Conservation (phyloP, 1,140 invertebrate genomes). For the Brachionus plicatilis region DNA sequence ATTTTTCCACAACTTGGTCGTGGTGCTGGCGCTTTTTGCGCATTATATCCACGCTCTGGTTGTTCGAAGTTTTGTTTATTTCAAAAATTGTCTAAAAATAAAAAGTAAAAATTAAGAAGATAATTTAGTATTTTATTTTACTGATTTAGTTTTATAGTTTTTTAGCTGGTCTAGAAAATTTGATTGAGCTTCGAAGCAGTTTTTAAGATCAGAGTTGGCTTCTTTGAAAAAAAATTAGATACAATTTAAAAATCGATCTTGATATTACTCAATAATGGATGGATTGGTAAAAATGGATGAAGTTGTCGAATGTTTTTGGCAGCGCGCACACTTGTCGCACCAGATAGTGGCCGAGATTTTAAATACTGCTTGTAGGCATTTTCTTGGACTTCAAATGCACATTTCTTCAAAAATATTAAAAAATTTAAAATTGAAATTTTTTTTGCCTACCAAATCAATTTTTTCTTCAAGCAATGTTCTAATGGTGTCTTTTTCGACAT, state of each 20-base stretch:
- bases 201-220: neutral
- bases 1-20: conserved; percentile 29
- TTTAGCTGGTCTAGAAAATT: conserved; percentile 12
- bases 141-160: conserved; percentile 33
- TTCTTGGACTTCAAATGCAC: conserved; percentile 38
- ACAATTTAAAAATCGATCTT: neutral
- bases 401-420: neutral
- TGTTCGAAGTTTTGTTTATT: conserved; percentile 21
- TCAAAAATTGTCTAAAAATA: conserved; percentile 35
- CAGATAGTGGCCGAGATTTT: conserved; percentile 21
- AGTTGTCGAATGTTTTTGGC: conserved; percentile 18
- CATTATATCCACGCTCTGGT: conserved; percentile 9
- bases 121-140: neutral
- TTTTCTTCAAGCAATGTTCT: neutral
- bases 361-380: conserved; percentile 40
- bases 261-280: conserved; percentile 7
- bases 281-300: conserved; percentile 6
- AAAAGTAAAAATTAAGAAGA: neutral
- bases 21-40: neutral
- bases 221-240: neutral
- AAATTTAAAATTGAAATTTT: neutral
- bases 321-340: neutral
- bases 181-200: neutral
- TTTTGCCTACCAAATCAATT: conserved; percentile 10
- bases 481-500: conserved; percentile 34